Base-by-base conservation (phyloP, 2,113 vertebrate species). In the Mobula hypostoma region DNA sequence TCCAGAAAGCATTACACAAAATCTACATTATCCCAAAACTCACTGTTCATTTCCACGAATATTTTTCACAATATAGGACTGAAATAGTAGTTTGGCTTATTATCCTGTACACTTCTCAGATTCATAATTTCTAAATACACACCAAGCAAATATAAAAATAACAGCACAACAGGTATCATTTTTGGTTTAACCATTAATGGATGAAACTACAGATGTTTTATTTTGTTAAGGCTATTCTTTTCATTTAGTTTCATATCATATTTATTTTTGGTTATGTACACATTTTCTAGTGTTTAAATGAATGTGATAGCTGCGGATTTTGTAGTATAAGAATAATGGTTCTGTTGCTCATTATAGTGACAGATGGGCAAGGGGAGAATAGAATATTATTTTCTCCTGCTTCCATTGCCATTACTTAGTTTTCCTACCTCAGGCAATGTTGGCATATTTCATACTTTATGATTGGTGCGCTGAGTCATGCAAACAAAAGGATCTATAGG, bases 1-100 rank as follows among this genome's bases (percentile, higher is more conserved):
- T 94, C 95, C 95, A 95, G 94, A 95, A 95, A 95, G 94, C 95
- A 96, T 95, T 94, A 68, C 94, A 94, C 94, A 95, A 83, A 95
- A 88, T 72, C 66, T 32, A 32, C 14, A 66, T 56, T 87, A 24
- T 66, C 12, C 90, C 72, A 21, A 93, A 93, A 93, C 56, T 56
- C 90, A 74, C 11, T n/a, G 27, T 29, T 88, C 85, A 88, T 66
- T 40, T 74, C 8, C 91, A 15, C 48, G 17, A 15, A 29, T 29
- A 82, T 93, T 74, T 48, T 93, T 29, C 24, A 40, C 32, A 56
- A 0, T 70, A 40, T 68, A 70, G 24, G 21, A 29, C 19, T 68
- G 88, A 36, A 91, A 66, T 70, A 21, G 63, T 17, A 40, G 32
- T 17, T 17, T 40, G 21, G 32, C 17, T 17, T 40, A 2, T 83